Evolutionary conservation across 2,888 invertebrate species (phyloP).

Genomic region (Anoplius nigerrimus): DNA sequence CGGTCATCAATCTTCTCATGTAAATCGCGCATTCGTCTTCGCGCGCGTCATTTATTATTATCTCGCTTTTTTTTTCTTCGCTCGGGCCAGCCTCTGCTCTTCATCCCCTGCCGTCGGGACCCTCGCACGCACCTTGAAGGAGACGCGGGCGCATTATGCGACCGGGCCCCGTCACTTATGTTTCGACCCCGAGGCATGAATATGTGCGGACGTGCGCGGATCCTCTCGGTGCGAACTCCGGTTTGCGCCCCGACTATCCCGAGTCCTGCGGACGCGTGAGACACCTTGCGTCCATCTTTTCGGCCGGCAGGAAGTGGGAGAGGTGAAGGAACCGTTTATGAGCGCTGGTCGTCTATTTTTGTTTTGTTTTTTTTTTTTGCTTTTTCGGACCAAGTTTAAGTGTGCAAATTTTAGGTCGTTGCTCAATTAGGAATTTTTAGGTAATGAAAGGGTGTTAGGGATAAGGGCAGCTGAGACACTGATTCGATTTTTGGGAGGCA

Average conservation of each 20-base stretch:
- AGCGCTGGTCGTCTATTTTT: no score
- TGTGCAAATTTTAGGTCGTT: no score
- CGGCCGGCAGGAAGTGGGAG: no score
- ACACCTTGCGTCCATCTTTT: no score
- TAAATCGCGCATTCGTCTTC: constrained; percentile 50
- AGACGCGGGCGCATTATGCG: constrained; percentile 4
- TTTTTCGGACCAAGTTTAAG: no score
- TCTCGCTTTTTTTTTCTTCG: constrained; percentile 40
- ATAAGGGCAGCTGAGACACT: no score
- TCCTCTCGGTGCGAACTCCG: constrained; percentile 2
- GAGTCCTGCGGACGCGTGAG: constrained; percentile 4
- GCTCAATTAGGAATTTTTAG: no score
- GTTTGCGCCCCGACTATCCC: not conserved
- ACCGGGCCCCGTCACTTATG: not conserved
- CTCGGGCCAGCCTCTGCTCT: constrained; percentile 36
- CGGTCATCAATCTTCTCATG: constrained; percentile 52
- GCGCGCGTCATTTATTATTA: constrained; percentile 53
- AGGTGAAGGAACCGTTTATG: no score
- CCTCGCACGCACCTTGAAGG: constrained; percentile 15
- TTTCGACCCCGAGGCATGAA: constrained; percentile 3
- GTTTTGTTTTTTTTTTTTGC: no score
- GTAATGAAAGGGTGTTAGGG: no score
- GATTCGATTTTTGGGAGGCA: no score
- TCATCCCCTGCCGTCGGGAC: constrained; percentile 26
- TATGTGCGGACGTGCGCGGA: no score